Evolutionary conservation across 92 coral and sea anemone genomes (phyloP).

Genomic region (Phenganax stokvisi): DNA sequence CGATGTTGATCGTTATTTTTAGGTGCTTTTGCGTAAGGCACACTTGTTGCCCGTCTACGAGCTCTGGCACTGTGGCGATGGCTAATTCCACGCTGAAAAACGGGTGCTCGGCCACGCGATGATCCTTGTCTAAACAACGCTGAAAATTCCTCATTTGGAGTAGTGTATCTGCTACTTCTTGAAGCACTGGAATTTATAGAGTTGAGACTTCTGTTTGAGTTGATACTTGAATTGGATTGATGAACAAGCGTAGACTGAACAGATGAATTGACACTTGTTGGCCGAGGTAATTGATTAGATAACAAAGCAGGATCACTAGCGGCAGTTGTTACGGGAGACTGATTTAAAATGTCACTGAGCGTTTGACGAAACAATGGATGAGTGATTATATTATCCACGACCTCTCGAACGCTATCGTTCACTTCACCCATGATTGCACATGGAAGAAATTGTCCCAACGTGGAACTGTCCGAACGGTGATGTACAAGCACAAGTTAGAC

Average conservation of each 20-base stretch:
- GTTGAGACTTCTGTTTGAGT: background rate
- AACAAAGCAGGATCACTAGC: background rate
- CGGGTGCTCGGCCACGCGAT: background rate
- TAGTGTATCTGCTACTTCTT: background rate
- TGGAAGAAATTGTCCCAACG: no score
- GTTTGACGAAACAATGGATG: background rate
- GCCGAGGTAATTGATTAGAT: background rate
- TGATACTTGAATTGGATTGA: constrained; percentile 1
- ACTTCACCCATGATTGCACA: no score
- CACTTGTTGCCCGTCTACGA: background rate
- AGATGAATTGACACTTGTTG: background rate
- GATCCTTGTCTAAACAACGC: constrained; percentile 4
- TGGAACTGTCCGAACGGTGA: no score
- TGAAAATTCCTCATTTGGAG: background rate
- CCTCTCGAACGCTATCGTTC: background rate
- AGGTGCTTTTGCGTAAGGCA: background rate
- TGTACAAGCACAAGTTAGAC: no score
- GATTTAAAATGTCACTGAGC: background rate
- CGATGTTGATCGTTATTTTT: background rate
- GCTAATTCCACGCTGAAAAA: background rate
- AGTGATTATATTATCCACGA: background rate
- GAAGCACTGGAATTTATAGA: background rate
- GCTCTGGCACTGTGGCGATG: background rate
- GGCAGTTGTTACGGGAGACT: background rate
- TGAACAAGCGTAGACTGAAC: background rate